These are phyloP conservation scores for Oryzias sinensis DNA, from an alignment of 2,797 vertebrate species.

Conservation along the genomic window DNA sequence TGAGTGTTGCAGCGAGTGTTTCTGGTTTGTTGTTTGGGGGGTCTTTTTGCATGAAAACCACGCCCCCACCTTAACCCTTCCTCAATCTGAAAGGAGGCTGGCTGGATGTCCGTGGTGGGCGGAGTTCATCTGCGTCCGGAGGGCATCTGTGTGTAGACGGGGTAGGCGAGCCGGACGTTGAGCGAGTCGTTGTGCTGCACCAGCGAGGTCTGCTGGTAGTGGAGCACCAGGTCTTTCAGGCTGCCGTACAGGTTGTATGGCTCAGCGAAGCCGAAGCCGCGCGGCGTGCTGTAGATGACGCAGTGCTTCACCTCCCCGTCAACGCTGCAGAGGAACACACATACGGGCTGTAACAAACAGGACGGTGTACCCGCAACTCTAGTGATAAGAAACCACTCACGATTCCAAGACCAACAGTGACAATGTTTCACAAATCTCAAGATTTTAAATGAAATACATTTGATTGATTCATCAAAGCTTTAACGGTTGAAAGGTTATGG, in stretches of 20 bases:
- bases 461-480: too few species aligned
- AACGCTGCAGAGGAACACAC: slow-evolving; percentile 72
- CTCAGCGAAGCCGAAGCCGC: slow-evolving; percentile 93
- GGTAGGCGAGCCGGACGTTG: slow-evolving; percentile 90
- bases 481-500: too few species aligned
- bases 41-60: background rate
- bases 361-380: too few species aligned
- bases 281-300: slow-evolving; percentile 93
- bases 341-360: background rate
- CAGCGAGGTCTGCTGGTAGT: slow-evolving; percentile 95
- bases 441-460: too few species aligned
- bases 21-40: slow-evolving; percentile 25
- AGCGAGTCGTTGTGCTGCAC: slow-evolving; percentile 97
- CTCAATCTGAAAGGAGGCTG: background rate
- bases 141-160: slow-evolving; percentile 92
- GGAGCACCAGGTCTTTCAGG: slow-evolving; percentile 94
- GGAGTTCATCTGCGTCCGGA: slow-evolving; percentile 88
- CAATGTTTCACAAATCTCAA: too few species aligned
- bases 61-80: slow-evolving; percentile 1
- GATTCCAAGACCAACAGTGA: too few species aligned
- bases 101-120: background rate
- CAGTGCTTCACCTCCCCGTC: slow-evolving; percentile 96
- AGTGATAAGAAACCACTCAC: too few species aligned
- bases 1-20: slow-evolving; percentile 72
- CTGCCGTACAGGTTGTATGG: slow-evolving; percentile 95